Conservation (phyloP, 2,888 invertebrate species). For the Oxyscelio sp. region DNA sequence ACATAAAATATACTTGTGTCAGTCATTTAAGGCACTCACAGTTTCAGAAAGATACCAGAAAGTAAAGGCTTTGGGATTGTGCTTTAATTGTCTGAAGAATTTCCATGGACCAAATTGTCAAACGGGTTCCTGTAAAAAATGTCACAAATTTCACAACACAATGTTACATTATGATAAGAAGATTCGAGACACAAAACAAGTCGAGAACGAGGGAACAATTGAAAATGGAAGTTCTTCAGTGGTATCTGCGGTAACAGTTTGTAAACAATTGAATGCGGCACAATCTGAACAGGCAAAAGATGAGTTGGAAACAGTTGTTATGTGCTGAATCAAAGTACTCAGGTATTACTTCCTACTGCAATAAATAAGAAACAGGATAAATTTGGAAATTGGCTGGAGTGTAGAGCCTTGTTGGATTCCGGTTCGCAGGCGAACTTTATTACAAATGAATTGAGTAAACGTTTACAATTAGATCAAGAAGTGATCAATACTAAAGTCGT, state of each 20-base stretch:
- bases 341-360: background rate
- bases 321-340: background rate
- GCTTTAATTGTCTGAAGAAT: slow-evolving; percentile 15
- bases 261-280: background rate
- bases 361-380: background rate
- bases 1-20: background rate
- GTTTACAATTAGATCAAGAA: background rate
- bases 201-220: background rate
- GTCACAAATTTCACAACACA: slow-evolving; percentile 1
- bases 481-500: background rate
- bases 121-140: background rate
- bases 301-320: background rate
- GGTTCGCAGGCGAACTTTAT: slow-evolving; percentile 1
- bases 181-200: background rate
- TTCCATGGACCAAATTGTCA: slow-evolving; percentile 11
- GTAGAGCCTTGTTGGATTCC: background rate
- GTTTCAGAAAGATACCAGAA: background rate
- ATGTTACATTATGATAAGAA: slow-evolving; percentile 6
- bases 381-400: background rate
- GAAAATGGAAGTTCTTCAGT: background rate
- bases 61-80: background rate
- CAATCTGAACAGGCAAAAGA: background rate
- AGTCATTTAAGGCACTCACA: background rate
- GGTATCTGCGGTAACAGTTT: background rate
- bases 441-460: background rate